Base-by-base conservation (phyloP, 2,797 vertebrate species). In the Mareca strepera region DNA sequence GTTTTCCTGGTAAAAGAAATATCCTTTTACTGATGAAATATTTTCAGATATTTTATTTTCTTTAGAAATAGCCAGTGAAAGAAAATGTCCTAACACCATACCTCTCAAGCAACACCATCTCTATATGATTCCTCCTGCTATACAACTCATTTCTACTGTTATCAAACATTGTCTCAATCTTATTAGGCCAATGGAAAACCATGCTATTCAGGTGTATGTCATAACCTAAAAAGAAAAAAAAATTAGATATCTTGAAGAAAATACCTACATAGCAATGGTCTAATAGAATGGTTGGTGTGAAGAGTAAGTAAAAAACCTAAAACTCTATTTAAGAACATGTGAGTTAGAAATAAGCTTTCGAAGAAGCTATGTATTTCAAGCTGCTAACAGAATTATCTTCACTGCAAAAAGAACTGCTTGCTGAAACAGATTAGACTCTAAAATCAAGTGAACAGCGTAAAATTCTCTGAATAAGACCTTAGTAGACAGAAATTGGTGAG, bases 101-200 rank as follows among this genome's bases (percentile, higher is more conserved):
- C 99, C 98, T 99, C 94, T 96, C 98, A 31, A 97, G 76, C 56
- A 99, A 97, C 48, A 79, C 70, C 48, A 94, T 95, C 89, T 98
- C 98, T 6, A 97, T 97, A 9, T 98, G 87, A 63, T 97, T 93
- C 94, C 95, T 98, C 60, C 86, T 96, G 21, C 56, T 92, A 55
- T 41, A 50, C 86, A 99, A 87, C 28, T 97, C 77, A 17, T 63
- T 90, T 88, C 97, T 97, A 88, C 97, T 97, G n/a, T 77, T 91
- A 18, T 99, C 98, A 93, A 99, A 98, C 75, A 98, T 86, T 29
- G 73, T 89, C 69, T 97, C 90, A 73, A 99, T 98, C 74, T 98
- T 95, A n/a, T 92, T 97, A 9, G 98, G 98, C 99, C 99, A 99
- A 63, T 98, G 97, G 93, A 99, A 98, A 85, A 99, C 97, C 17